Base-by-base conservation (phyloP, 2,888 invertebrate genomes). In the Clusia tigrina region DNA sequence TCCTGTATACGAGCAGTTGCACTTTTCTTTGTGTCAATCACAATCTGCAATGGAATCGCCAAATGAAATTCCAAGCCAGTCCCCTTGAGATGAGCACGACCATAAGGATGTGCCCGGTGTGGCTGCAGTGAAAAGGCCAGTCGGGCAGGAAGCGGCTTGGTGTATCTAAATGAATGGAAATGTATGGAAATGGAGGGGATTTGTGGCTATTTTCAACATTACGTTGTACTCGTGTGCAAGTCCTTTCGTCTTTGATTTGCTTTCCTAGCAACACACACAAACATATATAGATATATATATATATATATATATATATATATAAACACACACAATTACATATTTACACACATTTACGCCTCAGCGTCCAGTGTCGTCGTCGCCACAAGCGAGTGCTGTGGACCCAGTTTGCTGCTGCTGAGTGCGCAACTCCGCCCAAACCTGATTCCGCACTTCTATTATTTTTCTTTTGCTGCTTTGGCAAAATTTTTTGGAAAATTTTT, bases 21-120 rank as follows among this genome's bases (percentile, higher is more conserved):
- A 48, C 22, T 20, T 48, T 3, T 48, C 48, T 48, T 48, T 20
- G 48, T 20, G 48, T 22, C 61, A 62, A 58, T 58, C 62, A 58
- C 46, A 54, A 58, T 48, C 48, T 48, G 2, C 3, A 48, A 48
- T 20, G 18, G 48, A 18, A 48, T 58, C 58, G 58, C 22, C 54
- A 53, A 25, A 46, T 22, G 26, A 53, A 58, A 58, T 58, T 17
- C 48, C 17, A 54, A 58, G 58, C 54, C 46, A 56, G 18, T n/a
- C 2, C 48, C 9, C 42, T 42, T 22, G 20, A 20, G 24, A 6
- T 24, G 17, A 52, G 52, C 10, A 6, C 22, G 22, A 52, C 9
- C 9, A 17, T 3, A n/a, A 42, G 12, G 12, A 32, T 32, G 32
- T 9, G 12, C 32, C 12, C 32, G 32, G n/a, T n/a, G 42, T n/a